Conservation (phyloP, 2,888 invertebrate species). For the Athalia rosae region DNA sequence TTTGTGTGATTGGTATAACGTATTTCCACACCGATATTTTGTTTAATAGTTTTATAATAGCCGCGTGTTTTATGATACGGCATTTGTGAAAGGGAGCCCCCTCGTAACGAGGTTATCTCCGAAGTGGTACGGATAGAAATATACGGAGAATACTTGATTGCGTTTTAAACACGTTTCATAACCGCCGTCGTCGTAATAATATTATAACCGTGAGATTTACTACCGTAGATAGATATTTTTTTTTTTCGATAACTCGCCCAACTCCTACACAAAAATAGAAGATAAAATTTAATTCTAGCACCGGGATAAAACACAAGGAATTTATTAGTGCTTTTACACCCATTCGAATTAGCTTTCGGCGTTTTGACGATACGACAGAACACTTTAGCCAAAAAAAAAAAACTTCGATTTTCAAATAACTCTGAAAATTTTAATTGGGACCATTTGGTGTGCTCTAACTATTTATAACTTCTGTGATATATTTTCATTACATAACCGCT, state of each 20-base stretch:
- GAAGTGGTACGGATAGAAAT: conserved; percentile 18
- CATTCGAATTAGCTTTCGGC: conserved; percentile 25
- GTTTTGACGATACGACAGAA: background rate
- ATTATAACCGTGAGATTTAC: conserved; percentile 7
- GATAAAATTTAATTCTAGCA: conserved; percentile 12
- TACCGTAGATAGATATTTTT: conserved; percentile 14
- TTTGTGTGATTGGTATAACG: background rate
- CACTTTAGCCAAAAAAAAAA: too few species aligned
- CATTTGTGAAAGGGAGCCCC: background rate
- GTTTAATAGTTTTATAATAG: conserved; percentile 25
- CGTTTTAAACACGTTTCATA: conserved; percentile 43
- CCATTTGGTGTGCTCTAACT: background rate
- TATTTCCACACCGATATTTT: conserved; percentile 1
- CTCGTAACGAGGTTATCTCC: background rate
- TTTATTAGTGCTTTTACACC: conserved; percentile 39
- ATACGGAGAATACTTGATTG: conserved; percentile 38
- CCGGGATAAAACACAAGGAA: conserved; percentile 33
- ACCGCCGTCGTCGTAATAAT: conserved; percentile 2
- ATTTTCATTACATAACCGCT: conserved; percentile 14
- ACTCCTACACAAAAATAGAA: conserved; percentile 43
- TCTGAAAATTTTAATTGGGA: conserved; percentile 32
- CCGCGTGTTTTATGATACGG: conserved; percentile 32
- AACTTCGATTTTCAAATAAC: background rate
- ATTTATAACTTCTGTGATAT: background rate
- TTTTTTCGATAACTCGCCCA: background rate